A percentile compares a stretch with the other conserved stretches of the same genome.
These are phyloP conservation scores for Norana najaformis DNA, from an alignment of 2,888 invertebrate species.

Conservation along the genomic window DNA sequence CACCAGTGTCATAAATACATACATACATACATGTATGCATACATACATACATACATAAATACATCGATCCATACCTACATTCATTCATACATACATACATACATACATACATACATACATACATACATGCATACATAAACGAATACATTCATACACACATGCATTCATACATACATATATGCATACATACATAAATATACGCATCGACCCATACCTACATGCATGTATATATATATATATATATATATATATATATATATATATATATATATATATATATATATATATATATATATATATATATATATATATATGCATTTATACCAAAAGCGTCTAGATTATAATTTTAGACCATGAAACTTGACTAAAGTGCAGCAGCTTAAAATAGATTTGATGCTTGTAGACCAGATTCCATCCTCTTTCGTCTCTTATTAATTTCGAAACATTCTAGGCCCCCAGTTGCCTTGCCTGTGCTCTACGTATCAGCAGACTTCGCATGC, in stretches of 20 bases:
- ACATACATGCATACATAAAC: background rate
- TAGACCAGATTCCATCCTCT: background rate
- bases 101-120: background rate
- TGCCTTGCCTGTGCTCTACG: background rate
- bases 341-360: no score
- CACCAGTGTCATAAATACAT: background rate
- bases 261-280: no score
- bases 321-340: background rate
- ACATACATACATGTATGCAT: background rate
- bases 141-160: no score
- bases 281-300: no score
- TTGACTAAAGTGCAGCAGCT: no score
- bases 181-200: no score
- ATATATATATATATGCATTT: no score
- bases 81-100: background rate
- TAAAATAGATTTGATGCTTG: no score
- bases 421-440: background rate
- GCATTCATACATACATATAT: no score
- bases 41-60: background rate
- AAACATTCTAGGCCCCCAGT: background rate
- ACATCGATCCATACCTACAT: background rate
- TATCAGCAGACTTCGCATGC: background rate
- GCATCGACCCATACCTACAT: no score
- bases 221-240: no score
- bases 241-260: no score